Evolutionary conservation across 2,888 invertebrate species (phyloP).

Genomic region (Hemicrepidius hirtus): DNA sequence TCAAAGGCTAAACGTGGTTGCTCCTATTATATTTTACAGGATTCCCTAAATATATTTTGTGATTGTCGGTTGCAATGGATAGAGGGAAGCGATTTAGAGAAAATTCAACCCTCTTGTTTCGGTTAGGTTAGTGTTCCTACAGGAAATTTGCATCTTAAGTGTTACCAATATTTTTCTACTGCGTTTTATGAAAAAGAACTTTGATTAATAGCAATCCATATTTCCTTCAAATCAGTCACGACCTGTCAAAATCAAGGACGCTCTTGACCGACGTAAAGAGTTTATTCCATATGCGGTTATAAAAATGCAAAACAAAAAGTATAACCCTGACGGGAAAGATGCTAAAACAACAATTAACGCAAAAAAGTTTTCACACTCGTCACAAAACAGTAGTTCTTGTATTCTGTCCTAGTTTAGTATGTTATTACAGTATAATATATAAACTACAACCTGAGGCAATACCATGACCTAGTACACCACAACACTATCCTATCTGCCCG

Average conservation of each 20-base stretch:
- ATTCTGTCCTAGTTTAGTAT: conserved; percentile 39
- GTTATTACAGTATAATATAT: conserved; percentile 37
- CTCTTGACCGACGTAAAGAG: background rate
- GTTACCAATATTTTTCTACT: background rate
- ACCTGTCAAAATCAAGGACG: conserved; percentile 3
- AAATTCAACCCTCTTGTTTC: no score
- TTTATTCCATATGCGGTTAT: conserved; percentile 1
- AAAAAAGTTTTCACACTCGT: background rate
- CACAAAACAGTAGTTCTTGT: conserved; percentile 1
- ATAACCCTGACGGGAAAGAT: background rate
- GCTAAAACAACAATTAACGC: no score
- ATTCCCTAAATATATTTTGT: no score
- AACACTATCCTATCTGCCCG: no score
- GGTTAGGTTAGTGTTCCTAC: no score
- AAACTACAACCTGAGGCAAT: conserved; percentile 43
- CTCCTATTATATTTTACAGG: no score
- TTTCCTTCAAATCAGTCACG: conserved; percentile 7
- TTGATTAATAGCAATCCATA: background rate
- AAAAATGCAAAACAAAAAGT: background rate
- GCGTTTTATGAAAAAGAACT: background rate
- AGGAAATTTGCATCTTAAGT: no score
- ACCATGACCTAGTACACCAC: conserved; percentile 45
- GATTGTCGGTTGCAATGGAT: no score
- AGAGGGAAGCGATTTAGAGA: no score
- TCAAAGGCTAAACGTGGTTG: no score